A percentile compares a stretch with the other conserved stretches of the same genome.
phyloP scores from a whole-genome alignment of 2,888 invertebrate genomes.

The Callimorpha dominula region DNA sequence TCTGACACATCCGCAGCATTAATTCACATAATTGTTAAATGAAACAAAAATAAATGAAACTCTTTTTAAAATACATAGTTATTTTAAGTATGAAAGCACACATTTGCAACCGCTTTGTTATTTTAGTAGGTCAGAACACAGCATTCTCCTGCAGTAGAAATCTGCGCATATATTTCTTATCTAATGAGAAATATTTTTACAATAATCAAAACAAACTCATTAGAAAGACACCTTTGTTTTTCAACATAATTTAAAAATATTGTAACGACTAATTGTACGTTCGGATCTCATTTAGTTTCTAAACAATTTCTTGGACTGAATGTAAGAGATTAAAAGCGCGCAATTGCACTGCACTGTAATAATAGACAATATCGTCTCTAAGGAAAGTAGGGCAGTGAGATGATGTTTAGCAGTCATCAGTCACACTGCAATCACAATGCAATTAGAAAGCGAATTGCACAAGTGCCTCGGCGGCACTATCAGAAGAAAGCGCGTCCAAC shows the following conservation, averaged over 20 bases:
- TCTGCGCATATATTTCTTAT: background rate
- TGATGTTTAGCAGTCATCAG: conserved; percentile 73
- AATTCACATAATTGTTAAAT: conserved; percentile 31
- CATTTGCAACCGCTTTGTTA: conserved; percentile 14
- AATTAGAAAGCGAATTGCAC: conserved; percentile 86
- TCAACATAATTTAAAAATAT: background rate
- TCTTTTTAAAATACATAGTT: conserved; percentile 4
- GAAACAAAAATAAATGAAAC: conserved; percentile 21
- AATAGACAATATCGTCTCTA: conserved; percentile 58
- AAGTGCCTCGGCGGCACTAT: conserved; percentile 69
- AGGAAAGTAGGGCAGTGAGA: conserved; percentile 76
- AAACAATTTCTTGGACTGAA: conserved; percentile 39
- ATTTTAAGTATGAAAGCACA: conserved; percentile 2
- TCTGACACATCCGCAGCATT: conserved; percentile 37
- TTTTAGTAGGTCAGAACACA: conserved; percentile 10
- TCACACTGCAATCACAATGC: conserved; percentile 82
- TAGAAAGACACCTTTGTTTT: background rate
- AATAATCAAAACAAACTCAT: background rate
- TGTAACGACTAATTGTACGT: conserved; percentile 4
- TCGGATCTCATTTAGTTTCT: conserved; percentile 39
- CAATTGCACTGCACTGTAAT: conserved; percentile 34
- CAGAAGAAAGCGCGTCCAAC: conserved; percentile 83
- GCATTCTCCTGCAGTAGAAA: background rate
- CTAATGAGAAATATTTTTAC: background rate
- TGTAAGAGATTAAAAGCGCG: conserved; percentile 40